Conservation (phyloP, 2,888 invertebrate genomes). For the Zeuzera pyrina region DNA sequence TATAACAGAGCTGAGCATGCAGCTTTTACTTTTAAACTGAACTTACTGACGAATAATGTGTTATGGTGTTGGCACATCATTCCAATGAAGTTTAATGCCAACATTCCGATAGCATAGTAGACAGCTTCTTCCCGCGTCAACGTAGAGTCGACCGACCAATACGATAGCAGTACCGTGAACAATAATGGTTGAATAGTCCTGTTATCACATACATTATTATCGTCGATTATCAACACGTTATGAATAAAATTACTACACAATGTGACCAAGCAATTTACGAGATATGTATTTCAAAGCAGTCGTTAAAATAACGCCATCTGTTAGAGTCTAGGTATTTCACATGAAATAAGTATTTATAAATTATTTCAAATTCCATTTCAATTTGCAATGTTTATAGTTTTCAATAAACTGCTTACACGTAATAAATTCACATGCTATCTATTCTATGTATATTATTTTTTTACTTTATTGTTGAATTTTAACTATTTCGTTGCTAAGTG, state of each 20-base stretch:
- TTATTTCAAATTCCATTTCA: background rate
- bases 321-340: too few relatives aligned
- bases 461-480: too few relatives aligned
- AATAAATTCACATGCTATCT: too few relatives aligned
- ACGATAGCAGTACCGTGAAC: slow-evolving; percentile 62
- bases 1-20: slow-evolving; percentile 82
- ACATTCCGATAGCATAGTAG: slow-evolving; percentile 64
- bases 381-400: too few relatives aligned
- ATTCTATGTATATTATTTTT: too few relatives aligned
- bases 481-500: too few relatives aligned
- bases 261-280: background rate
- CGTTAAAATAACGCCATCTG: too few relatives aligned
- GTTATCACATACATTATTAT: too few relatives aligned
- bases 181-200: slow-evolving; percentile 70
- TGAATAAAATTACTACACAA: too few relatives aligned
- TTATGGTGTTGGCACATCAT: slow-evolving; percentile 80
- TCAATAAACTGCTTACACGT: too few relatives aligned
- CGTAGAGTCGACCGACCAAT: slow-evolving; percentile 56
- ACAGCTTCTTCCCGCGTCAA: slow-evolving; percentile 64
- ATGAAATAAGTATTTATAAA: background rate
- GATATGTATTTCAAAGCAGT: too few relatives aligned
- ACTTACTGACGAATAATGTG: slow-evolving; percentile 73
- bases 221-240: too few relatives aligned
- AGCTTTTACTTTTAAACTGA: slow-evolving; percentile 80
- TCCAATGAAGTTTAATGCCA: slow-evolving; percentile 62